Percentiles rank a stretch among this genome's conserved stretches.
These are phyloP conservation scores for Poeciliopsis retropinna DNA, from an alignment of 2,113 vertebrate genomes.

Conservation along the genomic window DNA sequence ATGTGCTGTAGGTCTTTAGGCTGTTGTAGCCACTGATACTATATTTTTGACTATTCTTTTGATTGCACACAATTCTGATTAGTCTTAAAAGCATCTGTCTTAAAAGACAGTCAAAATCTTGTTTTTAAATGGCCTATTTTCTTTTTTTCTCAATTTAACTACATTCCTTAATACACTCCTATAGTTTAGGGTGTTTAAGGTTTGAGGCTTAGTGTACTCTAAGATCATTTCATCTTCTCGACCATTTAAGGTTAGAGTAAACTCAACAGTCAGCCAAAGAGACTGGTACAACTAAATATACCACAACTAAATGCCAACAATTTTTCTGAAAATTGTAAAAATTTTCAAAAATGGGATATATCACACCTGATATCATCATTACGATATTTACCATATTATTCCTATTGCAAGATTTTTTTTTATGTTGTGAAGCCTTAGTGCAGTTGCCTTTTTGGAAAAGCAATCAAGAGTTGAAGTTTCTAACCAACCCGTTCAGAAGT, in stretches of 20 bases:
- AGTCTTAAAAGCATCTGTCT: not conserved
- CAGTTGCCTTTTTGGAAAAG: too few species aligned
- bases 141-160: not conserved
- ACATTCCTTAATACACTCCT: not conserved
- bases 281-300: not conserved
- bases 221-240: not conserved
- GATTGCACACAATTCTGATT: slow-evolving; percentile 20
- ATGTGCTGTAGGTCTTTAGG: slow-evolving; percentile 33
- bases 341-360: too few species aligned
- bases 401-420: too few species aligned
- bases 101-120: not conserved
- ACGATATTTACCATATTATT: too few species aligned
- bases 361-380: too few species aligned
- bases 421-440: too few species aligned
- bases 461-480: too few species aligned
- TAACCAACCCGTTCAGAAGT: too few species aligned
- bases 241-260: not conserved
- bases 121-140: not conserved
- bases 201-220: not conserved
- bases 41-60: slow-evolving; percentile 23
- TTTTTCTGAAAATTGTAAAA: not conserved
- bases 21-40: slow-evolving; percentile 30
- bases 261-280: not conserved
- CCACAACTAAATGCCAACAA: not conserved
- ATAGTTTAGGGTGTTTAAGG: not conserved